phyloP scores from a whole-genome alignment of 2,888 invertebrate genomes.

The Drosophila mercatorum region DNA sequence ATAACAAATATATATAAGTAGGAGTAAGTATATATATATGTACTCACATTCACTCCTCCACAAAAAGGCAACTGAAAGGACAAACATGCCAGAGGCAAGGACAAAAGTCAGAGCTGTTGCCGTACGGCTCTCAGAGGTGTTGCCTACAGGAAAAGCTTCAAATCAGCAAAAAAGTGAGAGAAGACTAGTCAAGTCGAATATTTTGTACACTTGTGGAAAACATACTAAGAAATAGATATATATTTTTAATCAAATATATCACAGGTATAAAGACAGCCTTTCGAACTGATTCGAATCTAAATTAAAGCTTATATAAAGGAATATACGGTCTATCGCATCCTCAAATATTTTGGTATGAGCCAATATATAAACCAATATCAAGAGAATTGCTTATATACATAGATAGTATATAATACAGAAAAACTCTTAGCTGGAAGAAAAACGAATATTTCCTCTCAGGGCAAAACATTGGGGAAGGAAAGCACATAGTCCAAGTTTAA shows the following conservation, averaged over 20 bases:
- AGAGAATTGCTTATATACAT: neutral
- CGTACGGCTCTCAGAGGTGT: conserved; percentile 63
- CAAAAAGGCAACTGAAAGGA: conserved; percentile 46
- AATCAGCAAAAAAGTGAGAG: conserved; percentile 66
- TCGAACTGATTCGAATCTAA: no score
- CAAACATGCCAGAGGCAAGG: conserved; percentile 76
- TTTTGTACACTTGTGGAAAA: neutral
- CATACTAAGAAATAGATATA: neutral
- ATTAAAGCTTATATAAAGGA: no score
- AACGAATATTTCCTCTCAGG: no score
- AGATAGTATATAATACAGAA: no score
- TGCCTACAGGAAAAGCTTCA: conserved; percentile 77
- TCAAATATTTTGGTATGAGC: no score
- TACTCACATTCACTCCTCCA: neutral
- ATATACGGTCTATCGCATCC: no score
- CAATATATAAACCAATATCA: no score
- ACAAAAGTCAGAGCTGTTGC: conserved; percentile 64
- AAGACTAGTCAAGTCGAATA: neutral
- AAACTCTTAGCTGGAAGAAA: no score
- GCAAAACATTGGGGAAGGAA: neutral
- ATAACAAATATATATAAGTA: neutral
- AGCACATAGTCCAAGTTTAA: neutral
- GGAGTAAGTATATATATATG: no score
- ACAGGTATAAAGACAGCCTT: no score
- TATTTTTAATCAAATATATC: no score